These are phyloP conservation scores for Corydoras sp. DNA, from an alignment of 2,113 vertebrate species.

Conservation along the genomic window DNA sequence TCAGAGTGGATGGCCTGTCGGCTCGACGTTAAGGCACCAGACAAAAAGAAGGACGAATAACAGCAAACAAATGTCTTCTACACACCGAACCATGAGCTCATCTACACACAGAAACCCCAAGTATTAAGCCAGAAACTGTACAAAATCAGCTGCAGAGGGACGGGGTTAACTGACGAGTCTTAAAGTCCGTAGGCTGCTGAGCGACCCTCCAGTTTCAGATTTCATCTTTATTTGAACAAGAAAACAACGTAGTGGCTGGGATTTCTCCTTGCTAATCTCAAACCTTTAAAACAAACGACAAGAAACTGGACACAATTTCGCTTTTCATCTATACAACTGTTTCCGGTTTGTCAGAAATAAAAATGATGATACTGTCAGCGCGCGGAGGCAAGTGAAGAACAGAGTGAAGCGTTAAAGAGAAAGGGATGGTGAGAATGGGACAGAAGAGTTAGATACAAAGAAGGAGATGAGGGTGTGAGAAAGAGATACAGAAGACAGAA, in stretches of 20 bases:
- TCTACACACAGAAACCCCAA: constrained; percentile 59
- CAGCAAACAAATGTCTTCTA: constrained; percentile 59
- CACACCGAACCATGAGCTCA: constrained; percentile 60
- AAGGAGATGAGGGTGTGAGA: constrained; percentile 4
- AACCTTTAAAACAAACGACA: constrained; percentile 74
- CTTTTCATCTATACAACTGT: constrained; percentile 70
- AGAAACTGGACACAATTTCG: constrained; percentile 82
- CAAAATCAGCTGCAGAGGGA: constrained; percentile 58
- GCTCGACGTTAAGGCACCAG: constrained; percentile 93
- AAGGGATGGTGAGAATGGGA: constrained; percentile 31
- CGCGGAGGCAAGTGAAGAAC: constrained; percentile 61
- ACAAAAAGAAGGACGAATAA: constrained; percentile 82
- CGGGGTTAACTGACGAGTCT: not conserved
- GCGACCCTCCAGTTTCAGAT: not conserved
- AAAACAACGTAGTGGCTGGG: constrained; percentile 69
- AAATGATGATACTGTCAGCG: constrained; percentile 73
- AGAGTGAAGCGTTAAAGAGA: constrained; percentile 36
- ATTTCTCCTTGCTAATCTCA: constrained; percentile 54
- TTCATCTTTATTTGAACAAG: constrained; percentile 17
- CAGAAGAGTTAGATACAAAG: constrained; percentile 21
- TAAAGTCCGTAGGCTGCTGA: constrained; percentile 49
- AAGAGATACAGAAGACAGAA: constrained; percentile 3
- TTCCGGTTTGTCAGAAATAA: constrained; percentile 71
- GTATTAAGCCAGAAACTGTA: constrained; percentile 83
- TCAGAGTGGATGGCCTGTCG: constrained; percentile 4